Conservation (phyloP, 2,797 vertebrate genomes). For the Prionace glauca region DNA sequence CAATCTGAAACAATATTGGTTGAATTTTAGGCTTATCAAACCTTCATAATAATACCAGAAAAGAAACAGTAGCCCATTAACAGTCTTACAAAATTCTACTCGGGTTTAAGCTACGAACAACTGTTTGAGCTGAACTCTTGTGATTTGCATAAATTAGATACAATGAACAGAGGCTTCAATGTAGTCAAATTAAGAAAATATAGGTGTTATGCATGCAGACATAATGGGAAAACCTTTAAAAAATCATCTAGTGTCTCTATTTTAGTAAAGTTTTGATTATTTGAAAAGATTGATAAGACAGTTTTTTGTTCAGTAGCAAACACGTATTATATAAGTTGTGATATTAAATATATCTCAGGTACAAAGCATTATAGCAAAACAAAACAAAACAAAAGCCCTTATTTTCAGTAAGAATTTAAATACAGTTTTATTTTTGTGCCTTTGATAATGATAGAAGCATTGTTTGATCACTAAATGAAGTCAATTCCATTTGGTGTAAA, state of each 20-base stretch:
- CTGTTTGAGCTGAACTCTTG: neutral
- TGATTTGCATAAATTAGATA: conserved; percentile 62
- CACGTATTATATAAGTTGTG: conserved; percentile 19
- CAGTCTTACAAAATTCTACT: conserved; percentile 27
- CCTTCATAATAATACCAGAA: neutral
- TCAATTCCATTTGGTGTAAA: conserved; percentile 33
- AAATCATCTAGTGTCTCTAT: conserved; percentile 58
- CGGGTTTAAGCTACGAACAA: conserved; percentile 14
- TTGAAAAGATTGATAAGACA: conserved; percentile 34
- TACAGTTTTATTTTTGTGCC: conserved; percentile 37
- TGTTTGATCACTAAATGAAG: conserved; percentile 19
- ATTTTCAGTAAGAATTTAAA: conserved; percentile 38
- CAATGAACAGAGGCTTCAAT: conserved; percentile 69
- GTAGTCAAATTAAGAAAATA: conserved; percentile 70
- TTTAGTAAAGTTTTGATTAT: conserved; percentile 29
- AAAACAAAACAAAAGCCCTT: conserved; percentile 38
- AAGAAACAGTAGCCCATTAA: conserved; percentile 1
- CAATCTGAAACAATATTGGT: conserved; percentile 21
- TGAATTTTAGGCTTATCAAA: conserved; percentile 19
- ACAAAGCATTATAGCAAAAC: conserved; percentile 38
- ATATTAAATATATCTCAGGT: conserved; percentile 35
- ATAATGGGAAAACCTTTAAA: conserved; percentile 71
- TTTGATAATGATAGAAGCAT: conserved; percentile 30
- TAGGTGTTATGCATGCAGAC: conserved; percentile 75
- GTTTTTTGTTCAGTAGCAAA: conserved; percentile 35